These are phyloP conservation scores for Capromys pilorides DNA, from an alignment of 2,797 vertebrate species.

Conservation along the genomic window DNA sequence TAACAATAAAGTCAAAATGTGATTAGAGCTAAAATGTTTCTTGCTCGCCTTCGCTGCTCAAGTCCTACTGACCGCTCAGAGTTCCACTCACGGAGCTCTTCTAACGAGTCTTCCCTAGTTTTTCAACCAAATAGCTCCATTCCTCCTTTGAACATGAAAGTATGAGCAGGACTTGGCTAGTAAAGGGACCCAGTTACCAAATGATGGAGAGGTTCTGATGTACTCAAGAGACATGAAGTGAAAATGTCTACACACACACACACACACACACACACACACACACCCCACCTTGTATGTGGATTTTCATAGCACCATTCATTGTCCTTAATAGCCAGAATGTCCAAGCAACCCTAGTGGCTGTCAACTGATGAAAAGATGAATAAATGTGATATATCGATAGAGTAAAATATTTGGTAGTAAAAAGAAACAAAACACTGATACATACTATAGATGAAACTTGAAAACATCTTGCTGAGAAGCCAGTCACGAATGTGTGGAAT, in stretches of 20 bases:
- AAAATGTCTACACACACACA: background rate
- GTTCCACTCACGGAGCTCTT: background rate
- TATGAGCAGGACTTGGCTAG: conserved; percentile 1
- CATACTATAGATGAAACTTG: background rate
- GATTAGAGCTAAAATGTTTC: background rate
- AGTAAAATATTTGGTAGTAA: background rate
- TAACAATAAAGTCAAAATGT: conserved; percentile 38
- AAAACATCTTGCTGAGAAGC: background rate
- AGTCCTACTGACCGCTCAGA: background rate
- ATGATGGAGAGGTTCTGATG: background rate
- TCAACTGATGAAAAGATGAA: background rate
- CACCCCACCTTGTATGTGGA: background rate
- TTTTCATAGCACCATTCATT: background rate
- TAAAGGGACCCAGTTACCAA: background rate
- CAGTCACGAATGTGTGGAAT: background rate
- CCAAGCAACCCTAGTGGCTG: background rate
- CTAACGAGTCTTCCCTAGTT: background rate
- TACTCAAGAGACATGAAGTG: background rate
- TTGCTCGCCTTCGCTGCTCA: background rate
- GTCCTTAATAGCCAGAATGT: background rate
- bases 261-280: background rate
- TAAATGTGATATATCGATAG: background rate
- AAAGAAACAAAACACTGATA: background rate
- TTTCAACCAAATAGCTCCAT: background rate
- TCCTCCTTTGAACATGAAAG: background rate